Evolutionary conservation across 2,113 vertebrate genomes (phyloP), one percentile per base, ranked within the genome.

Genomic region (Lampris incognitus): DNA sequence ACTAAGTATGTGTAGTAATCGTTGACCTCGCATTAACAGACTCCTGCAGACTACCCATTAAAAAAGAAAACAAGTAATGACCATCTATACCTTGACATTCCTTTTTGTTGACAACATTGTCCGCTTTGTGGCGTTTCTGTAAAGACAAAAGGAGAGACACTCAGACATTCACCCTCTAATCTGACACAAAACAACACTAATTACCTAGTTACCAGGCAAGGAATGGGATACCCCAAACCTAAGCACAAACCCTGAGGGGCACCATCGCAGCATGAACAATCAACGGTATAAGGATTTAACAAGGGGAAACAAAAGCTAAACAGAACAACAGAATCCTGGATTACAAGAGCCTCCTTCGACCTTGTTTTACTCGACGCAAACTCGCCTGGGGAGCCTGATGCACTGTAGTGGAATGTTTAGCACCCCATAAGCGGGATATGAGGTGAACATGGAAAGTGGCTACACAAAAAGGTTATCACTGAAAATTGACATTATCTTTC

Each of bases 71-170:
- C 39, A 6, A 4, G 4, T 64, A 46, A 40, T 38, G 38, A 10
- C 4, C 71, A 5, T 42, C 7, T 91, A 8, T 96, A 99, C 98
- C 98, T 97, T 99, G 98, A 74, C 97, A 97, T 93, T 98, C 94
- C 75, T 98, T 99, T 94, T 95, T 99, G 94, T 99, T 99, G 88
- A 99, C 97, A 0, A 95, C 94, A 76, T 93, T 95, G 82, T 99
- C 98, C 55, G 98, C 97, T 79, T 97, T 98, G 90, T 99, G 97
- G 3, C 97, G 97, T 94, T 99, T 99, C 98, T 99, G 90, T 79
- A 88, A 86, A 51, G 2, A 79, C 9, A 51, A 89, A 60, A 81
- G 75, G 57, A 48, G 11, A 62, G 0, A 1, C 68, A 67, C 6
- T 5, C 38, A 66, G 4, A 57, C 13, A 59, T 24, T 24, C 1